These are phyloP conservation scores for Nysson spinosus DNA, from an alignment of 2,888 invertebrate species.

Conservation along the genomic window DNA sequence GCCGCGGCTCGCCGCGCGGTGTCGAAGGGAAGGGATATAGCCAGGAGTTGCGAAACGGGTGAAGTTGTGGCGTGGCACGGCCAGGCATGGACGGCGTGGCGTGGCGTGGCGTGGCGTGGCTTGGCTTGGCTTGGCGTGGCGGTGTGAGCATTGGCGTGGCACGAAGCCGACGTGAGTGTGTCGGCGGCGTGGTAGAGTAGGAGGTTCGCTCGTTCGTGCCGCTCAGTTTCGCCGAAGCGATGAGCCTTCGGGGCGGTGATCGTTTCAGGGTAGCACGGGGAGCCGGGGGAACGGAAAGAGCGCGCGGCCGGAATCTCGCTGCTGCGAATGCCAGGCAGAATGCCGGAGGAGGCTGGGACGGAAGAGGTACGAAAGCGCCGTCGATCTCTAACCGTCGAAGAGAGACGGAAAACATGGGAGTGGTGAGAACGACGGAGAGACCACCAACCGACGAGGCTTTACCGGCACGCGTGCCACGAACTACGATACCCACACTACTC, in stretches of 20 bases:
- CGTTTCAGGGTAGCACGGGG: conserved; percentile 53
- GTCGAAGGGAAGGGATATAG: conserved; percentile 22
- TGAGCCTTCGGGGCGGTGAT: conserved; percentile 72
- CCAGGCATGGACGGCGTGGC: conserved; percentile 6
- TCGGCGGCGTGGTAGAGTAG: conserved; percentile 18
- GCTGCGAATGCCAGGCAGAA: conserved; percentile 44
- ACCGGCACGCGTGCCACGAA: no score
- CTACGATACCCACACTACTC: no score
- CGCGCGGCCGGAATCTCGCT: conserved; percentile 51
- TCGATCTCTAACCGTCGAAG: background rate
- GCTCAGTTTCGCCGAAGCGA: conserved; percentile 71
- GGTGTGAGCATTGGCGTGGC: background rate
- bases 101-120: conserved; percentile 32
- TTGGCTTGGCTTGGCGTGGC: conserved; percentile 10
- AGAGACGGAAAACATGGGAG: no score
- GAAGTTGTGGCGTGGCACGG: conserved; percentile 23
- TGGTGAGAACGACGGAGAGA: no score
- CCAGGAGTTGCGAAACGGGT: conserved; percentile 13
- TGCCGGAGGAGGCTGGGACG: conserved; percentile 21
- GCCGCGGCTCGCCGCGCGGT: conserved; percentile 35
- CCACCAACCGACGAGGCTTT: no score
- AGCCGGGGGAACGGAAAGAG: conserved; percentile 41
- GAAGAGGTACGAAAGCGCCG: background rate
- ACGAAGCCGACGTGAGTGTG: background rate
- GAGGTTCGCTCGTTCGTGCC: conserved; percentile 56